phyloP scores from a whole-genome alignment of 53 echinoderm and acorn worm species.

The Paelopatides confundens region DNA sequence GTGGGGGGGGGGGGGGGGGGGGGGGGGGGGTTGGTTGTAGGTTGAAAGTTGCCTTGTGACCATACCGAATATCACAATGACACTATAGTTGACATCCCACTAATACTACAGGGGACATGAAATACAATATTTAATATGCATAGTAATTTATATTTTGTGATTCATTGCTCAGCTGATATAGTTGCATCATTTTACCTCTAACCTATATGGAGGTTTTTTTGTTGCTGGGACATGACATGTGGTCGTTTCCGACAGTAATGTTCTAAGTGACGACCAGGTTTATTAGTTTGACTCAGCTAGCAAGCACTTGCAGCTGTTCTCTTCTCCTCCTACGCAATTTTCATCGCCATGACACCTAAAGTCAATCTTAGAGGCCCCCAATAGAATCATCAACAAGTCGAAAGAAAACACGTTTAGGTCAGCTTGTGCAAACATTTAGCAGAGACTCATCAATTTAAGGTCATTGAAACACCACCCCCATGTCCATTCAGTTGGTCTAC shows the following conservation, averaged over 20 bases:
- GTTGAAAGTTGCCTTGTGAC: too few species aligned
- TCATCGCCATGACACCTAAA: background rate
- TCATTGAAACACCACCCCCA: background rate
- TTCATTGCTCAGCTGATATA: too few species aligned
- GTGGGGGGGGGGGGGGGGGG: too few species aligned
- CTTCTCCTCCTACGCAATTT: background rate
- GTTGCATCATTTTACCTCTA: too few species aligned
- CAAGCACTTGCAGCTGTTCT: background rate
- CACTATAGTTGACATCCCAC: too few species aligned
- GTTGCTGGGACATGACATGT: background rate
- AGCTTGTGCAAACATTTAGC: background rate
- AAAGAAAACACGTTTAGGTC: background rate
- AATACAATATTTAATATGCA: background rate
- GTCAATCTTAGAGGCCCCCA: background rate
- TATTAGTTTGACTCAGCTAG: background rate
- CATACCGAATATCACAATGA: too few species aligned
- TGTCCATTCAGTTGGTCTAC: too few species aligned
- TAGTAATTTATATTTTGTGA: background rate
- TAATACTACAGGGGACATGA: too few species aligned
- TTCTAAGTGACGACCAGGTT: background rate
- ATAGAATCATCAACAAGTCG: background rate
- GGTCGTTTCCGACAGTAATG: background rate
- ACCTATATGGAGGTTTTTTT: too few species aligned
- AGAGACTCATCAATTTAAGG: background rate
- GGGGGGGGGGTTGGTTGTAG: too few species aligned